Evolutionary conservation across 2,113 vertebrate genomes (phyloP).

Genomic region (Peucedramus taeniatus): DNA sequence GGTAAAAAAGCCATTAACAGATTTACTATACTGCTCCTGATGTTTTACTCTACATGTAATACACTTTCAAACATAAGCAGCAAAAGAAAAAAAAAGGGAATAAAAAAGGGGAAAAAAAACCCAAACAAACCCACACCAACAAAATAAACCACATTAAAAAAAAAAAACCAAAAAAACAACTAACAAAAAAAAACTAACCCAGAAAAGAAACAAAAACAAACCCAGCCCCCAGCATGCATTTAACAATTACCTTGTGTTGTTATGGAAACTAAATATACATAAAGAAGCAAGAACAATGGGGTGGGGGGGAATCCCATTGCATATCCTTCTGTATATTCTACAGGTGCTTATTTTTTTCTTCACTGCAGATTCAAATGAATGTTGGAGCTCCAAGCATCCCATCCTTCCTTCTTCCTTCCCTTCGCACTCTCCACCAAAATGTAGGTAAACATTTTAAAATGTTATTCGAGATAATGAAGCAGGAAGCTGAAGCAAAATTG

Average conservation of each 20-base stretch:
- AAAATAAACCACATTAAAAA: no score
- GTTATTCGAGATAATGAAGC: not conserved
- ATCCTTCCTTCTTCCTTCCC: not conserved
- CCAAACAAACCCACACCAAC: no score
- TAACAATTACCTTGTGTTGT: constrained; percentile 10
- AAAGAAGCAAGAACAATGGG: not conserved
- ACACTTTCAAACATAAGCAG: not conserved
- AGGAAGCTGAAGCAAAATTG: not conserved
- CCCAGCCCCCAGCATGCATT: not conserved
- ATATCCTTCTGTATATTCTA: not conserved
- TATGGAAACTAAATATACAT: constrained; percentile 42
- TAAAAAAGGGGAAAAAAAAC: no score
- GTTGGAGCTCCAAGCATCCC: not conserved
- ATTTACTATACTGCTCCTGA: not conserved
- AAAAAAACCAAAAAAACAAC: not conserved
- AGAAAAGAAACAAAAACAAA: not conserved
- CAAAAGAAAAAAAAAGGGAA: not conserved
- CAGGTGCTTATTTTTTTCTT: not conserved
- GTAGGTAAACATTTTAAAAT: not conserved
- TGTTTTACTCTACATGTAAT: not conserved
- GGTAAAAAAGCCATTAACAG: not conserved
- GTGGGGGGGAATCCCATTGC: not conserved
- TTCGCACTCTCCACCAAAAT: not conserved
- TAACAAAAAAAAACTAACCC: not conserved
- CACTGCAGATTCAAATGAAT: not conserved